Percentiles rank a stretch among this genome's conserved stretches.
These are phyloP conservation scores for Crocodylus rhombifer DNA, from an alignment of 2,797 vertebrate species.

Conservation along the genomic window DNA sequence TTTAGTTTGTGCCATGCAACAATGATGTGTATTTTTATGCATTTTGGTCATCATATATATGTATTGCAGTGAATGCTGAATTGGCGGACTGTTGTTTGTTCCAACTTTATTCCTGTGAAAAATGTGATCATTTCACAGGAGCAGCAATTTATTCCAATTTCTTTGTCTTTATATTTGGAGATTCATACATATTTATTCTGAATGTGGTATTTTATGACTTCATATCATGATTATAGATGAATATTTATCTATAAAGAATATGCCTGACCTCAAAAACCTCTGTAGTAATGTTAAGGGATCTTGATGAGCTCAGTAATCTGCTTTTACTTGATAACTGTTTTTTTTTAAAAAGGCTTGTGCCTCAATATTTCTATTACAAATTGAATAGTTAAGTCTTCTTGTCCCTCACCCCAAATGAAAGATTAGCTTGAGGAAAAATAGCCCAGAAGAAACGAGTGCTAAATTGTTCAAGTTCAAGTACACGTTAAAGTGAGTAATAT, in stretches of 20 bases:
- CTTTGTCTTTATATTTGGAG: neutral
- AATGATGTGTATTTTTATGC: neutral
- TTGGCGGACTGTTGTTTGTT: conserved; percentile 27
- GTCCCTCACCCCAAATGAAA: neutral
- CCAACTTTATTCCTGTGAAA: neutral
- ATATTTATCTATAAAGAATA: neutral
- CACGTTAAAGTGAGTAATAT: neutral
- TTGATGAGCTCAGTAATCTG: neutral
- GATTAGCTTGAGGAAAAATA: neutral
- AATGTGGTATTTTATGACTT: neutral
- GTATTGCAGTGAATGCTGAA: neutral
- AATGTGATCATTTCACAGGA: neutral
- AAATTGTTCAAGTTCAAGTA: neutral
- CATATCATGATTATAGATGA: neutral
- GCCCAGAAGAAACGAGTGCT: neutral
- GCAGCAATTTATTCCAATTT: neutral
- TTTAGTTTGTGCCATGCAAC: neutral
- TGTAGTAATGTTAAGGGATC: neutral
- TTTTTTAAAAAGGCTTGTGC: neutral
- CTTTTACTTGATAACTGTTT: neutral
- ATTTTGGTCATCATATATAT: neutral
- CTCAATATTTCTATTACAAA: neutral
- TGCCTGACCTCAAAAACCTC: neutral
- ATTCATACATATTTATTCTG: neutral
- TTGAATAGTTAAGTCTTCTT: neutral